Conservation (phyloP, 2,113 vertebrate genomes). For the Scomber colias region DNA sequence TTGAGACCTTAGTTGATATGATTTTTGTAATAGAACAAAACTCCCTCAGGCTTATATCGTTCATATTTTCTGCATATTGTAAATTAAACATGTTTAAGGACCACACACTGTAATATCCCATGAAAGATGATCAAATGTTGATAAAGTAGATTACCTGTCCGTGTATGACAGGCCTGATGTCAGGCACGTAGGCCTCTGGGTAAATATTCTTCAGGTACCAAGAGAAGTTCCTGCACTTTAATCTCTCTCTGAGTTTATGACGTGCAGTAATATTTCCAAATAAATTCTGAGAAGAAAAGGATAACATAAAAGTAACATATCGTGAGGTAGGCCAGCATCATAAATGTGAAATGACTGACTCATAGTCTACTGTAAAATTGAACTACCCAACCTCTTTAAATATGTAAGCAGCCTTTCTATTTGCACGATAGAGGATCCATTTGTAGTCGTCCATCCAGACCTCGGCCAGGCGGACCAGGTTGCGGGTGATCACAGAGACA, state of each 20-base stretch:
- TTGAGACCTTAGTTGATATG: too few relatives aligned
- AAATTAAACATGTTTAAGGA: background rate
- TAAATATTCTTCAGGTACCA: conserved; percentile 91
- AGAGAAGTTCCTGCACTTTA: conserved; percentile 89
- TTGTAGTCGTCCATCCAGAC: conserved; percentile 93
- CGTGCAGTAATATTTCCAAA: conserved; percentile 89
- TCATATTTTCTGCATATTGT: too few relatives aligned
- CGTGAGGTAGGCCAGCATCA: background rate
- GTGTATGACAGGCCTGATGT: conserved; percentile 81
- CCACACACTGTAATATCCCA: background rate
- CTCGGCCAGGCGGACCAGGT: conserved; percentile 90
- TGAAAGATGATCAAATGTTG: background rate
- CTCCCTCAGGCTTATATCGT: too few relatives aligned
- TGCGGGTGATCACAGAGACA: conserved; percentile 82
- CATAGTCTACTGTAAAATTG: background rate
- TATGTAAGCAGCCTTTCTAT: conserved; percentile 85
- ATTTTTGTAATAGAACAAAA: too few relatives aligned
- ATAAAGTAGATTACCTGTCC: conserved; percentile 81
- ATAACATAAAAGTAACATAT: conserved; percentile 23
- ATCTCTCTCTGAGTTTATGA: conserved; percentile 81
- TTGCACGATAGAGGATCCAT: conserved; percentile 88
- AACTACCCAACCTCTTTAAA: conserved; percentile 81
- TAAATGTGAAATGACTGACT: background rate
- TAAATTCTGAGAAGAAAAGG: conserved; percentile 79
- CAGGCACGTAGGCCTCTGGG: conserved; percentile 89